A percentile compares a stretch with the other conserved stretches of the same genome.
Evolutionary conservation across 2,113 vertebrate genomes (phyloP).

Genomic region (Motacilla alba): DNA sequence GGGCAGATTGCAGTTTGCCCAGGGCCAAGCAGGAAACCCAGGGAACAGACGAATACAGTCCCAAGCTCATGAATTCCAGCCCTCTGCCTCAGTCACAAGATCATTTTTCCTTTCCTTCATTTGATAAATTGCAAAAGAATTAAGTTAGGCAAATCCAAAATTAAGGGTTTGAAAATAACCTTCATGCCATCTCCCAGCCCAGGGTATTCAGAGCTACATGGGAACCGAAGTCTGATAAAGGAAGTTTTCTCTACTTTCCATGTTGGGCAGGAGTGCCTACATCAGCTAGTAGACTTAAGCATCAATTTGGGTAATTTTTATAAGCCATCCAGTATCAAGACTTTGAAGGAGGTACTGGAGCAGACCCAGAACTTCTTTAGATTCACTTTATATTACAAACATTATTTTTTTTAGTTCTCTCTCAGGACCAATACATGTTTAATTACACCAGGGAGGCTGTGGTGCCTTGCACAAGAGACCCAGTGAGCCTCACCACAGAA

Average conservation of each 20-base stretch:
- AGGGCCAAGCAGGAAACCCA: background rate
- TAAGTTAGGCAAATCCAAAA: background rate
- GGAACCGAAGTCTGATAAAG: background rate
- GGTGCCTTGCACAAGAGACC: background rate
- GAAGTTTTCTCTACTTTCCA: background rate
- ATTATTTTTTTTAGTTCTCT: background rate
- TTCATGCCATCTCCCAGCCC: background rate
- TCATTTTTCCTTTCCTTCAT: background rate
- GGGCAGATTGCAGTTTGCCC: background rate
- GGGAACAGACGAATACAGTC: background rate
- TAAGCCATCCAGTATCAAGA: background rate
- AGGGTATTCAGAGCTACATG: background rate
- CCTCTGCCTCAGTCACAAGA: background rate
- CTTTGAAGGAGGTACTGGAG: background rate
- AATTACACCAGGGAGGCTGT: background rate
- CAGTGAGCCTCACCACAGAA: accelerated
- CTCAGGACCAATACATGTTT: background rate
- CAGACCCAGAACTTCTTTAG: background rate
- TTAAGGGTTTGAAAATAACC: background rate
- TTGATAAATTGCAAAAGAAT: background rate
- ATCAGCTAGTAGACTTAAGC: background rate
- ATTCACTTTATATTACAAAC: background rate
- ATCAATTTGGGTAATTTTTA: background rate
- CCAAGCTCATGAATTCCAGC: background rate
- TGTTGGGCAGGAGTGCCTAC: background rate